phyloP scores from a whole-genome alignment of 2,113 vertebrate genomes.

The Ceyx margarethae region DNA sequence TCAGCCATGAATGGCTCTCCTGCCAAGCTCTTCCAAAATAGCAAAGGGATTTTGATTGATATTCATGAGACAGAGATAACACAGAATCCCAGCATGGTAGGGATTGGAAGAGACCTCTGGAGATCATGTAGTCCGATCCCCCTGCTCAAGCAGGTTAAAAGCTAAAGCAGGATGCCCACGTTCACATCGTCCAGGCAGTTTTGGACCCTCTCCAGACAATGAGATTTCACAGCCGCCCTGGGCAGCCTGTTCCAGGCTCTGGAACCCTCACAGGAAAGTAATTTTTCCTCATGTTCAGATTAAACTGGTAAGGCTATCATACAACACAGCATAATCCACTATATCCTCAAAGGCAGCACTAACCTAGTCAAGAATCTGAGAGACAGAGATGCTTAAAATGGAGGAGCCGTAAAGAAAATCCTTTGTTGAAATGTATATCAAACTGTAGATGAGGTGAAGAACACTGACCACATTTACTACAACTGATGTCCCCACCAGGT shows the following conservation, averaged over 20 bases:
- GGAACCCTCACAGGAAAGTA: neutral
- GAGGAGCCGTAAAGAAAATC: neutral
- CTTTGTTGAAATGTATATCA: fast-evolving
- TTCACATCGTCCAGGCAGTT: neutral
- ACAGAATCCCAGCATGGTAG: neutral
- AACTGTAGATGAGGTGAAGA: neutral
- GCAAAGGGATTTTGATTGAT: neutral
- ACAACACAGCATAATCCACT: neutral
- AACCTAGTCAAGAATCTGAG: neutral
- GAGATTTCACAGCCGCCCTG: neutral
- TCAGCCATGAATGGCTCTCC: neutral
- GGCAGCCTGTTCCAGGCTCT: neutral
- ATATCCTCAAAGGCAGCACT: neutral
- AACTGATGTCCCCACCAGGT: neutral
- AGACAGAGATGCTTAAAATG: neutral
- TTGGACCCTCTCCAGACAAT: neutral
- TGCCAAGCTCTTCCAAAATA: neutral
- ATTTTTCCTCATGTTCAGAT: neutral
- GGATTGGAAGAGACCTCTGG: neutral
- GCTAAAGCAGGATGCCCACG: neutral
- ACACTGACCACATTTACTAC: neutral
- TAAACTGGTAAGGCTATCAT: neutral
- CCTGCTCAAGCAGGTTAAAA: neutral
- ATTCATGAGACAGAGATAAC: neutral
- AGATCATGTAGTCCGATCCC: neutral